Base-by-base conservation (phyloP, 2,797 vertebrate genomes). In the Darevskia nairensis region DNA sequence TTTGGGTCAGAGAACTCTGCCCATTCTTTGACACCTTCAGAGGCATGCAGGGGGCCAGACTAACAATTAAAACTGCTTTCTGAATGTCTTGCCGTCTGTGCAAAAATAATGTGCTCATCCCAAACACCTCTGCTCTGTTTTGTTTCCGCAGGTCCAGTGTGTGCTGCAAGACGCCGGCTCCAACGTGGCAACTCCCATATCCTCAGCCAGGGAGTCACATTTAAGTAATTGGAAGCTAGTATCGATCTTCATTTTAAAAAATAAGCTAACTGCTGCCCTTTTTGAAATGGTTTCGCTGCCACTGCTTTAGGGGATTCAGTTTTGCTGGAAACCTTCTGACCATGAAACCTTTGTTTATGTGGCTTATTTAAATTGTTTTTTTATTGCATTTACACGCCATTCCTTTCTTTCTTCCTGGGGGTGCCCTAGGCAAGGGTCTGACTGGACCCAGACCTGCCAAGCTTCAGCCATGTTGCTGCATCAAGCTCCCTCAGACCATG, bases 191-290 rank as follows among this genome's bases (percentile, higher is more conserved):
- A 99, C 99, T 0, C 99, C 98, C 0, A 94, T 68, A 50, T 99
- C 98, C 88, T 99, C 98, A 0, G 98, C 99, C 90, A 97, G 98
- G 96, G 97, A 99, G 91, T 97, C 97, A 92, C 99, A 99, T 94
- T 95, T 96, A 90, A 98, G 99, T 99, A 98, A 96, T 92, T 23
- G 59, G 77, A 2, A n/a, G 7, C 0, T 27, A 0, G 23, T 46
- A 39, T 6, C 17, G 35, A 13, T 5, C 0, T 6, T 6, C 79
- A 32, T 39, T 83, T 46, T 29, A 79, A 6, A 32, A 32, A 55
- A 82, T 19, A 2, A 0, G 50, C 17, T 7, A 61, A 23, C 59
- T 2, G 77, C 69, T 35, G 11, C 3, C 59, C 10, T 50, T 61
- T 61, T 41, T 32, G 11, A 29, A 23, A 0, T 41, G 1, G n/a